A percentile compares a stretch with the other conserved stretches of the same genome.
phyloP scores from a whole-genome alignment of 2,888 invertebrate species.

The Phyllotreta cruciferae region DNA sequence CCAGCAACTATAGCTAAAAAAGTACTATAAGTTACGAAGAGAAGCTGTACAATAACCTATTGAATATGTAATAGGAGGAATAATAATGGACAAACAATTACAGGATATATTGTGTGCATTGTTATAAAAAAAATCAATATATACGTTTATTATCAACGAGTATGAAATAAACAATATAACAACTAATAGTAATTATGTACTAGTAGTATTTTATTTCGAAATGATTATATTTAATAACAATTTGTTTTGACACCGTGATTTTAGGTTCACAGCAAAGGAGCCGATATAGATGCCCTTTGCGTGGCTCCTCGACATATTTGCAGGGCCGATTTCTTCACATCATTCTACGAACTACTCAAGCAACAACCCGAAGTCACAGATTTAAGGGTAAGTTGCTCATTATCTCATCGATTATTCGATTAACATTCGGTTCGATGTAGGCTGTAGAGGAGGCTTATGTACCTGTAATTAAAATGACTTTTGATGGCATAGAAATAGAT shows the following conservation, averaged over 20 bases:
- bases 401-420: slow-evolving; percentile 19
- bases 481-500: slow-evolving; percentile 98
- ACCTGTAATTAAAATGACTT: slow-evolving; percentile 99
- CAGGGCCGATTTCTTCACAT: slow-evolving; percentile 92
- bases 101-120: not conserved
- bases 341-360: slow-evolving; percentile 91
- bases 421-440: slow-evolving; percentile 51
- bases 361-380: slow-evolving; percentile 85
- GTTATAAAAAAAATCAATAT: not conserved
- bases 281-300: slow-evolving; percentile 98
- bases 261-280: slow-evolving; percentile 91
- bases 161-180: no score
- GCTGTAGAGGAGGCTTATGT: slow-evolving; percentile 99
- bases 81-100: no score
- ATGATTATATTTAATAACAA: slow-evolving; percentile 12
- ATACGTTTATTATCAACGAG: not conserved
- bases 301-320: slow-evolving; percentile 97
- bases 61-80: no score
- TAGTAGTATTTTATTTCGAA: not conserved
- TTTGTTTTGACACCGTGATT: slow-evolving; percentile 26
- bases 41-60: no score
- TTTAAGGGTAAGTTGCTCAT: slow-evolving; percentile 67
- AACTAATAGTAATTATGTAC: no score
- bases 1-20: no score
- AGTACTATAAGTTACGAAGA: no score